These are phyloP conservation scores for Ceratothoa steindachneri DNA, from an alignment of 2,888 invertebrate genomes.

Conservation along the genomic window DNA sequence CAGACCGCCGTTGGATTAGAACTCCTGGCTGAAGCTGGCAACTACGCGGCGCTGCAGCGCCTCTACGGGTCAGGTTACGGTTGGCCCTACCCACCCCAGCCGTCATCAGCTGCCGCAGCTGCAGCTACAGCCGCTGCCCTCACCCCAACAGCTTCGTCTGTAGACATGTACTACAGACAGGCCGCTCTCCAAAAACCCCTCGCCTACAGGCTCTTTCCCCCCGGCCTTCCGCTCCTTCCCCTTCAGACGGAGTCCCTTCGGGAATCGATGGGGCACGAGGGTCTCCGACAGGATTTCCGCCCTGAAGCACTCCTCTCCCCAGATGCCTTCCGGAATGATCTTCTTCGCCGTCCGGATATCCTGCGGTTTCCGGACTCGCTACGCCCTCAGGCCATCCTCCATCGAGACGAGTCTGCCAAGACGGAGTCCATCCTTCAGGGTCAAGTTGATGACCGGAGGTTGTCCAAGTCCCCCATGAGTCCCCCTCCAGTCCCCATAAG, in stretches of 20 bases:
- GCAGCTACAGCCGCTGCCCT: conserved; percentile 35
- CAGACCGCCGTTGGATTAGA: conserved; percentile 97
- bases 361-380: conserved; percentile 9
- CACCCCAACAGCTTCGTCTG: conserved; percentile 19
- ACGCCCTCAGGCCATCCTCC: not conserved
- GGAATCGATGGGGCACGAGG: conserved; percentile 27
- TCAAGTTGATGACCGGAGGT: not conserved
- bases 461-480: conserved; percentile 28
- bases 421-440: not conserved
- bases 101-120: conserved; percentile 35
- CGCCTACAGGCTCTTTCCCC: conserved; percentile 62
- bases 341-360: conserved; percentile 17
- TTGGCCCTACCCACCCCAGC: conserved; percentile 37
- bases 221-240: conserved; percentile 47
- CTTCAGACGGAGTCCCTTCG: not conserved
- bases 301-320: conserved; percentile 22
- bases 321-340: conserved; percentile 9
- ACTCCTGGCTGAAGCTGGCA: conserved; percentile 92
- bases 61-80: conserved; percentile 64
- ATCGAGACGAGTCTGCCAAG: not conserved
- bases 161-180: conserved; percentile 46
- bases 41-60: conserved; percentile 96
- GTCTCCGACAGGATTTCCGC: conserved; percentile 16
- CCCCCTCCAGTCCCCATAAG: conserved; percentile 27
- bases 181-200: conserved; percentile 72